These are phyloP conservation scores for Tanytarsus gracilentus DNA, from an alignment of 2,888 invertebrate genomes.

Conservation along the genomic window DNA sequence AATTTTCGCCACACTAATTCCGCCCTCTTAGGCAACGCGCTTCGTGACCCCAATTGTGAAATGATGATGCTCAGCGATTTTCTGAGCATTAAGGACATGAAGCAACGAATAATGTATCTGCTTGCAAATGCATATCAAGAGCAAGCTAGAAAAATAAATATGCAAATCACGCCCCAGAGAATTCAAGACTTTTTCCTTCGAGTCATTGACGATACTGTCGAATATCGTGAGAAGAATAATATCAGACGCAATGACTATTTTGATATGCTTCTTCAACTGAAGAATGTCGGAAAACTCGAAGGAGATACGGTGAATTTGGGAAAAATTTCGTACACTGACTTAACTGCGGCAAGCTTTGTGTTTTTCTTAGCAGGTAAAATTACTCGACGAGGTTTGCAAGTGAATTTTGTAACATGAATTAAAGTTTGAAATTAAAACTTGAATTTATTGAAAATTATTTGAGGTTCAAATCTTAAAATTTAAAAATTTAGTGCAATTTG, in stretches of 20 bases:
- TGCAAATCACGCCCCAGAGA: conserved; percentile 20
- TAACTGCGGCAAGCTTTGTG: conserved; percentile 27
- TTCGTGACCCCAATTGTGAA: conserved; percentile 23
- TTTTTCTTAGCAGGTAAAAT: conserved; percentile 3
- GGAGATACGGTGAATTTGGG: conserved; percentile 34
- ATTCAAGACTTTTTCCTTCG: conserved; percentile 32
- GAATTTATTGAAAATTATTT: no score
- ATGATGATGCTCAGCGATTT: conserved; percentile 17
- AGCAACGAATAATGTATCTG: conserved; percentile 7
- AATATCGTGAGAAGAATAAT: conserved; percentile 38
- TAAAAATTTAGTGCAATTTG: no score
- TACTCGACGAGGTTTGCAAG: no score
- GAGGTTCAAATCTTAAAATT: not conserved
- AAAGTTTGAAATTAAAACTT: no score
- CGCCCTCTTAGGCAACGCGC: conserved; percentile 10
- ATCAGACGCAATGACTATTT: conserved; percentile 32
- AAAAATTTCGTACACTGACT: conserved; percentile 25
- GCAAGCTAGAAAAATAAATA: not conserved
- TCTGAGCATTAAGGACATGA: conserved; percentile 18
- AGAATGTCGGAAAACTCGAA: conserved; percentile 39
- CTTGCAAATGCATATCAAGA: conserved; percentile 24
- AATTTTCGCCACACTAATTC: not conserved
- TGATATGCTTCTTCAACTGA: conserved; percentile 38
- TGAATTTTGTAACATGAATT: no score
- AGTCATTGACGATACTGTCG: conserved; percentile 38